Conservation (phyloP, 2,888 invertebrate species). For the Stictocephala bisonia region DNA sequence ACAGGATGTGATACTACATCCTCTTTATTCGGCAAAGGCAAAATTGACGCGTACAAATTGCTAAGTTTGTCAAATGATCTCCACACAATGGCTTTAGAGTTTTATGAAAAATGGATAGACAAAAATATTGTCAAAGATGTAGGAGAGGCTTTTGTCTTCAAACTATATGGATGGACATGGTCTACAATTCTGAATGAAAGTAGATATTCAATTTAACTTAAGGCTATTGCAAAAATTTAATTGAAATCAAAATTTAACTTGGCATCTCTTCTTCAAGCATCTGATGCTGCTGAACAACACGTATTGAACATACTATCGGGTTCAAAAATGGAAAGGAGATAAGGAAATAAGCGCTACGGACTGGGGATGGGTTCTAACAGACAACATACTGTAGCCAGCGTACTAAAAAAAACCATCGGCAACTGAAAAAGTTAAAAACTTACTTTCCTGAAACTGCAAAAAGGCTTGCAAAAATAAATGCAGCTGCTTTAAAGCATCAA, state of each 20-base stretch:
- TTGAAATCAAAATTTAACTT: constrained; percentile 20
- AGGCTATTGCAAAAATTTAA: neutral
- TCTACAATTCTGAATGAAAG: neutral
- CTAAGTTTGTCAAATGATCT: neutral
- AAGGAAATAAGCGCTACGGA: too few relatives aligned
- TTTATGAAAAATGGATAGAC: neutral
- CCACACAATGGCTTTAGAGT: neutral
- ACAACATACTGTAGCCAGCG: constrained; percentile 6
- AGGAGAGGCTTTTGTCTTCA: constrained; percentile 15
- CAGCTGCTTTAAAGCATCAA: constrained; percentile 13
- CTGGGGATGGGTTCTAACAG: neutral
- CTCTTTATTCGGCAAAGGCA: constrained; percentile 17
- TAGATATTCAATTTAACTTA: neutral
- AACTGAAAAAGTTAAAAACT: constrained; percentile 14
- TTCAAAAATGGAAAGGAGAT: neutral
- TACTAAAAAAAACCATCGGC: neutral
- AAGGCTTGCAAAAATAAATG: constrained; percentile 6
- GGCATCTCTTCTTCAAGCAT: constrained; percentile 23
- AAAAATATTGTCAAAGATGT: neutral
- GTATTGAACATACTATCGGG: neutral
- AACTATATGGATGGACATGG: too few relatives aligned
- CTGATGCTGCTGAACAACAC: constrained; percentile 12
- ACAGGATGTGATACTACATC: constrained; percentile 33
- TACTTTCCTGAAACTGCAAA: constrained; percentile 24
- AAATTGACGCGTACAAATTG: neutral